Base-by-base conservation (phyloP, 2,797 vertebrate genomes). In the Mastacembelus armatus region DNA sequence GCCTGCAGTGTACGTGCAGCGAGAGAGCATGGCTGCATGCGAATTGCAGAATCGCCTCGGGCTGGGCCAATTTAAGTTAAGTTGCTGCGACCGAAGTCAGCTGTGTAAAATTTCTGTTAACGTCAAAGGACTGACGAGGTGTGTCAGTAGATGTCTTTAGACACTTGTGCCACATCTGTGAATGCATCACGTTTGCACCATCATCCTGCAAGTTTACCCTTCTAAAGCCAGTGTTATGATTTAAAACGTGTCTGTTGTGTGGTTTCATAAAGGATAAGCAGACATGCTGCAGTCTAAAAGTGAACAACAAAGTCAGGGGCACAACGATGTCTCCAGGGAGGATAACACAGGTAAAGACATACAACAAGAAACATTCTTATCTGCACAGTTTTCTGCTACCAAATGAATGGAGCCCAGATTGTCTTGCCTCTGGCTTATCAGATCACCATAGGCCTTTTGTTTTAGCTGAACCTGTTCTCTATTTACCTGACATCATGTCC, bases 351-450 rank as follows among this genome's bases (percentile, higher is more conserved):
- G 58, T 44, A 77, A 56, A 82, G 81, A 76, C 79, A 81, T 82
- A 83, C 33, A 65, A 56, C 16, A 57, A 68, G 57, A 85, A 78
- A 68, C 50, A 40, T 15, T 48, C 74, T 80, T 78, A 82, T 88
- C 78, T 74, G 55, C 51, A 43, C 80, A 52, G 38, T 55, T 32
- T 43, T 64, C 44, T 38, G 50, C 77, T 77, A 67, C 51, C 58
- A 61, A n/a, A 51, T 76, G 47, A 70, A 74, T 38, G 63, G 50
- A 85, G 78, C 74, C 72, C 76, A 78, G 60, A 72, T 66, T 74
- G 78, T 84, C 84, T 47, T 75, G 60, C 71, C 43, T 71, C 51
- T 74, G 1, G 18, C 71, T 86, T 84, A 78, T 88, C 84, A 88
- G 83, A 89, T 88, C 52, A 59, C 27, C 4, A 38, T 16, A 59